phyloP scores from a whole-genome alignment of 92 coral and sea anemone species.

The Umimayanthus kanabou region DNA sequence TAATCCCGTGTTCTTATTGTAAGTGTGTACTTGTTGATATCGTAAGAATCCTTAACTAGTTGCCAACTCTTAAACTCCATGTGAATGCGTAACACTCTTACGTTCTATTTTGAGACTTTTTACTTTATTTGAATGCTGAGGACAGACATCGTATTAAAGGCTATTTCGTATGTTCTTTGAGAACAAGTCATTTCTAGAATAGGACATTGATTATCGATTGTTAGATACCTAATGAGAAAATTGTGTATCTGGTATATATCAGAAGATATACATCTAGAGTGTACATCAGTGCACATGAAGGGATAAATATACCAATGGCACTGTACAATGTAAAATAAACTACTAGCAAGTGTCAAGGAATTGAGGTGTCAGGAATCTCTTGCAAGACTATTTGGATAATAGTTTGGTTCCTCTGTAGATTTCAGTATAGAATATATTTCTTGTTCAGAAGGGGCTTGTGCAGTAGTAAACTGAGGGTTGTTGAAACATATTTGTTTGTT shows the following conservation, averaged over 20 bases:
- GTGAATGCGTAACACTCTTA: background rate
- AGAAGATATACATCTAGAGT: no score
- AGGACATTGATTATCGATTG: background rate
- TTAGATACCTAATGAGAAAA: background rate
- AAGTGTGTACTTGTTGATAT: background rate
- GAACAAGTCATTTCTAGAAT: background rate
- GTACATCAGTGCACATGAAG: background rate
- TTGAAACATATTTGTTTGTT: background rate
- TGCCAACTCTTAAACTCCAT: background rate
- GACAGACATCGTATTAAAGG: background rate
- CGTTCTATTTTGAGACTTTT: no score
- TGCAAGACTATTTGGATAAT: no score
- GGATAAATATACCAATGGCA: background rate
- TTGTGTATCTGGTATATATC: background rate
- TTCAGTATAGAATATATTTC: no score
- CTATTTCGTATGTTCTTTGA: background rate
- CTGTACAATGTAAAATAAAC: no score
- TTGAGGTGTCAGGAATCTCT: no score
- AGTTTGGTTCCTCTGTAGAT: no score
- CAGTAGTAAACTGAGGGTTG: background rate
- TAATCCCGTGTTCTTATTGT: no score
- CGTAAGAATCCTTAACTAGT: background rate
- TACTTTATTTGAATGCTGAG: background rate
- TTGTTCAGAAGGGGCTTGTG: background rate
- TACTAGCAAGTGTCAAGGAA: no score